These are phyloP conservation scores for Imbricaverruca yamaguchii DNA, from an alignment of 2,888 invertebrate species.

Conservation along the genomic window DNA sequence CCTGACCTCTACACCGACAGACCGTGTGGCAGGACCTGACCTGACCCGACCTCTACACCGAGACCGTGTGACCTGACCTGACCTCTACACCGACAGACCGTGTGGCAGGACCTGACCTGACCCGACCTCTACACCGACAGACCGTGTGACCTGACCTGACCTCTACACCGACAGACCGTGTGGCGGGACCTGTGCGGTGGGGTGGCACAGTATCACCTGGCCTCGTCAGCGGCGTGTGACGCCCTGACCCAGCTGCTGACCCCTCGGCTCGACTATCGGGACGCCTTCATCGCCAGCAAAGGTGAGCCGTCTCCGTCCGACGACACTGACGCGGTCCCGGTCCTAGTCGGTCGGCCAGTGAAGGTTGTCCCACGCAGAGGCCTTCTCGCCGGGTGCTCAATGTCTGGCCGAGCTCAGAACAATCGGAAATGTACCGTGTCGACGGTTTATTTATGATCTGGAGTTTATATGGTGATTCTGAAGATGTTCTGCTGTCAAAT, in stretches of 20 bases:
- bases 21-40: not conserved
- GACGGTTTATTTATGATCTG: too few species aligned
- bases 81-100: not conserved
- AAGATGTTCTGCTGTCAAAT: too few species aligned
- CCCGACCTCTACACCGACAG: not conserved
- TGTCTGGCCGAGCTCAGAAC: too few species aligned
- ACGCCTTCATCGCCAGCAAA: conserved; percentile 1
- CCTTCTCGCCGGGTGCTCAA: too few species aligned
- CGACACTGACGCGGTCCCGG: too few species aligned
- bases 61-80: not conserved
- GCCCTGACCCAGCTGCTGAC: not conserved
- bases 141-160: not conserved
- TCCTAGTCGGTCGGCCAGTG: too few species aligned
- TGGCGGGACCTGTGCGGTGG: not conserved
- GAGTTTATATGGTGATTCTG: too few species aligned
- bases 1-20: not conserved
- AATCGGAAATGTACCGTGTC: too few species aligned
- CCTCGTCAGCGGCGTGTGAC: not conserved
- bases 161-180: not conserved
- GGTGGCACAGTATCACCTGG: not conserved
- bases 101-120: too few species aligned
- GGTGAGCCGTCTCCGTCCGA: not conserved
- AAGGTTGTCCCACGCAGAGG: too few species aligned
- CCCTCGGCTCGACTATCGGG: not conserved
- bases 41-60: not conserved